Conservation (phyloP, 2,888 invertebrate genomes). For the Podotricha telesiphe region DNA sequence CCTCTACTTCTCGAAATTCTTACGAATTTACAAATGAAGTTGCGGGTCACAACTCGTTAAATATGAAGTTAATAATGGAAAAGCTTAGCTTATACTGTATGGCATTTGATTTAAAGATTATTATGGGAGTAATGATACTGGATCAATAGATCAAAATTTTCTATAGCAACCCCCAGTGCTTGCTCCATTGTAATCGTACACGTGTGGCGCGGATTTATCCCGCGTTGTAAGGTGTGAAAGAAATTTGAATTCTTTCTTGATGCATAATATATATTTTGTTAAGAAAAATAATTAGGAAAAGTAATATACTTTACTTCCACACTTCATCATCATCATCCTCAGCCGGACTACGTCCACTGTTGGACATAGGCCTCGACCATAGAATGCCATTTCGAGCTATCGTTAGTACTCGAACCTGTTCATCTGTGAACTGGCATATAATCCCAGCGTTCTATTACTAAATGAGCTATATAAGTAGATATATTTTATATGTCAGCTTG, state of each 20-base stretch:
- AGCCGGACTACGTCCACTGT: too few relatives aligned
- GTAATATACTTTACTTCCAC: too few relatives aligned
- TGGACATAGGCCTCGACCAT: too few relatives aligned
- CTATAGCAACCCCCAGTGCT: slow-evolving; percentile 43
- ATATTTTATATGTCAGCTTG: background rate
- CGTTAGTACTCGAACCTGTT: too few relatives aligned
- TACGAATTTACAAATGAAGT: too few relatives aligned
- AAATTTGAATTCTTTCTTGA: slow-evolving; percentile 11
- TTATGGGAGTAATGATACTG: slow-evolving; percentile 35
- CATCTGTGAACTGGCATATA: too few relatives aligned
- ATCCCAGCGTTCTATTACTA: background rate
- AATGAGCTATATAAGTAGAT: background rate
- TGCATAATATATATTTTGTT: background rate
- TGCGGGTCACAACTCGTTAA: too few relatives aligned
- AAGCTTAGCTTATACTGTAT: slow-evolving; percentile 11
- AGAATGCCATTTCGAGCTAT: too few relatives aligned
- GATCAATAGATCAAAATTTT: slow-evolving; percentile 47
- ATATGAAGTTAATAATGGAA: background rate
- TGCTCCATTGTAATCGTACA: slow-evolving; percentile 47
- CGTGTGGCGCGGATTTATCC: slow-evolving; percentile 38
- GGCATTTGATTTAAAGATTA: slow-evolving; percentile 29
- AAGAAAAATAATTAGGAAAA: too few relatives aligned
- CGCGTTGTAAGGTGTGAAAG: slow-evolving; percentile 1
- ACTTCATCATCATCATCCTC: too few relatives aligned
- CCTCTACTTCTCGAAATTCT: too few relatives aligned